Conservation (phyloP, 1,140 invertebrate species). For the Papilio aristodemus region DNA sequence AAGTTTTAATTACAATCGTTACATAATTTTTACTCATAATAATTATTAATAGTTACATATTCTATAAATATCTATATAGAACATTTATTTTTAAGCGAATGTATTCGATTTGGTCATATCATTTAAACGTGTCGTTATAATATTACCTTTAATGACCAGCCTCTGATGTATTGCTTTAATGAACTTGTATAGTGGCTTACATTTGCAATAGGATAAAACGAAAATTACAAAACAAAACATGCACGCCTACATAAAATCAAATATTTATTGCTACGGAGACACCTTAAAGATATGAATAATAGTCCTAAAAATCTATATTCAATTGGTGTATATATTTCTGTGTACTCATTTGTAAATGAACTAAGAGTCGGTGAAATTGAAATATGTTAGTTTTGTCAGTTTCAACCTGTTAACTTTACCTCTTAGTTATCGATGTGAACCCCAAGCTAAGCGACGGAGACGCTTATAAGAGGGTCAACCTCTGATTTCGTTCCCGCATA, state of each 20-base stretch:
- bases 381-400: constrained; percentile 39
- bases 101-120: constrained; percentile 78
- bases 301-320: constrained; percentile 44
- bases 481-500: constrained; percentile 25
- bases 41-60: constrained; percentile 77
- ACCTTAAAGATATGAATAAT: constrained; percentile 44
- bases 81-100: constrained; percentile 78
- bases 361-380: constrained; percentile 28
- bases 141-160: constrained; percentile 47
- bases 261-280: constrained; percentile 41
- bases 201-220: neutral
- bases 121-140: constrained; percentile 44
- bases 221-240: constrained; percentile 32
- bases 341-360: constrained; percentile 24
- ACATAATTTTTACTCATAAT: constrained; percentile 78
- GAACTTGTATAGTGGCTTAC: constrained; percentile 28
- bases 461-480: constrained; percentile 20
- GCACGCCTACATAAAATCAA: constrained; percentile 36
- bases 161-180: constrained; percentile 43
- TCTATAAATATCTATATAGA: constrained; percentile 79
- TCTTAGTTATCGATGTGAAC: constrained; percentile 2
- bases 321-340: constrained; percentile 31
- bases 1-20: constrained; percentile 80
- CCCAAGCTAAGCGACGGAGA: constrained; percentile 24
- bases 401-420: constrained; percentile 34